Percentiles rank a stretch among this genome's conserved stretches.
Conservation (phyloP, 1,140 invertebrate genomes). For the Drosophila nikananu region DNA sequence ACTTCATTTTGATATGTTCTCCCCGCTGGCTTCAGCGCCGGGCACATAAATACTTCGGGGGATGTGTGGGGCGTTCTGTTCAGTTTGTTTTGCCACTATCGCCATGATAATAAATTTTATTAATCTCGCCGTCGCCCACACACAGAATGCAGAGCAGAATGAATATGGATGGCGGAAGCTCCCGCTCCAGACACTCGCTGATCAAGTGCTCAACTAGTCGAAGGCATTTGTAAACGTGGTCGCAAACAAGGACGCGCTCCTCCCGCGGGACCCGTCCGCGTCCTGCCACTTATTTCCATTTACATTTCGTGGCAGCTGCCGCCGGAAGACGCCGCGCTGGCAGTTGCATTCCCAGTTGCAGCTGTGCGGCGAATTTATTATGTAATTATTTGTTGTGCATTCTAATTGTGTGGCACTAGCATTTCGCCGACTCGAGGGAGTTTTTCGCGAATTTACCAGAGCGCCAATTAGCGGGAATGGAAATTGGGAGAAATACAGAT, state of each 20-base stretch:
- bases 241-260: slow-evolving; percentile 22
- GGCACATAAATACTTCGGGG: slow-evolving; percentile 68
- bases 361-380: slow-evolving; percentile 55
- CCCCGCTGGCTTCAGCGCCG: slow-evolving; percentile 63
- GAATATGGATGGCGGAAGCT: slow-evolving; percentile 24
- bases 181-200: slow-evolving; percentile 39
- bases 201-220: slow-evolving; percentile 64
- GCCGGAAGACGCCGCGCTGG: slow-evolving; percentile 30
- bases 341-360: slow-evolving; percentile 12
- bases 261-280: slow-evolving; percentile 1
- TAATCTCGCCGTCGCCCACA: slow-evolving; percentile 70
- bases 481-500: neutral
- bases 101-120: slow-evolving; percentile 83
- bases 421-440: slow-evolving; percentile 9
- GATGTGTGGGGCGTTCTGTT: slow-evolving; percentile 60
- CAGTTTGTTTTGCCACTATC: slow-evolving; percentile 72
- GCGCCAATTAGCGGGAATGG: slow-evolving; percentile 10
- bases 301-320: slow-evolving; percentile 50
- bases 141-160: slow-evolving; percentile 36
- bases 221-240: slow-evolving; percentile 65
- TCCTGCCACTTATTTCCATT: slow-evolving; percentile 68
- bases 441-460: neutral
- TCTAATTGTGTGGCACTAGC: slow-evolving; percentile 54
- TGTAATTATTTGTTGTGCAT: slow-evolving; percentile 62
- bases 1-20: slow-evolving; percentile 84